Evolutionary conservation across 1,140 invertebrate species (phyloP), one percentile per base, ranked within the genome.

Genomic region (Euschistus heros): DNA sequence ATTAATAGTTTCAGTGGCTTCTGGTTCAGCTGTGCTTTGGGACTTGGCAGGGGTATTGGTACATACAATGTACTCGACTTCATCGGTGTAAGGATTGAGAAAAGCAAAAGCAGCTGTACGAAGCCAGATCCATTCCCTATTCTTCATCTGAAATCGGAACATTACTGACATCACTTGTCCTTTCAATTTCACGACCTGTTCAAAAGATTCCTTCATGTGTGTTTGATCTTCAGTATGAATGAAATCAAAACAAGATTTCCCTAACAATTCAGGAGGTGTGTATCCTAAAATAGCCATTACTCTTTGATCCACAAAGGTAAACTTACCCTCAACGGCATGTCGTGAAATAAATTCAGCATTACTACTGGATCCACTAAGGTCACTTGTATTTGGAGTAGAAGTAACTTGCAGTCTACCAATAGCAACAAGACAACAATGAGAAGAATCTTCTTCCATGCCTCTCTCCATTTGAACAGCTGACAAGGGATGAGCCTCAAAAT

Each of bases 261-360:
- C 94, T 30, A 98, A 79, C 67, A 98, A 80, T 75, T 98, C 96
- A 22, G 91, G 88, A 8, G 95, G 93, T 47, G 89, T 86, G 76
- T 97, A 96, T 15, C 93, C 94, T 33, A 98, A 79, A 66, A 98
- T 82, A 64, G 85, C 83, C 66, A 92, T 85, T 18, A 97, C 94
- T 71, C 94, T 86, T 76, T 97, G 95, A 77, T 98, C 96, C 22
- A 97, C 92, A 79, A 97, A 98, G n/a, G 94, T 92, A 75, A 98
- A 97, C 76, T 96, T 97, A 26, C 95, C 94, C 73, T 98, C 94
- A 62, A 91, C 84, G 24, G 89, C 88, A 77, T 98, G 94, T 57
- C 95, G 85, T 27, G 93, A 94, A 67, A 97, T 94, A 74, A 97
- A 98, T 80, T 97, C 94, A 68, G 54, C 81, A 71, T 90, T 86